Percentiles rank a stretch among this genome's conserved stretches.
Conservation (phyloP, 35 echinoderm and acorn worm species). For the Chiridota heheva region DNA sequence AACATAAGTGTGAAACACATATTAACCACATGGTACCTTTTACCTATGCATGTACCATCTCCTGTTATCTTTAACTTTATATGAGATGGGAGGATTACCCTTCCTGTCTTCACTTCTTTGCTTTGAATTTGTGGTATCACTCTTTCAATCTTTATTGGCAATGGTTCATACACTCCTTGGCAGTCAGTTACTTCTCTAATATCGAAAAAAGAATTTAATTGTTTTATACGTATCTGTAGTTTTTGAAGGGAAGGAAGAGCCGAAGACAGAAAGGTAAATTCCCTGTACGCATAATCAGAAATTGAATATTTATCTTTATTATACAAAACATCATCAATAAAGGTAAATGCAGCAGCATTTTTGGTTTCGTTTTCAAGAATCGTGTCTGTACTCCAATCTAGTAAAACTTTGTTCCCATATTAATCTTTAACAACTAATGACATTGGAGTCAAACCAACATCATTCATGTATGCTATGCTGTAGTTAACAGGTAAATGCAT, state of each 20-base stretch:
- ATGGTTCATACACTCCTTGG: conserved; percentile 12
- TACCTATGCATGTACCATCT: conserved; percentile 24
- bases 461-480: background rate
- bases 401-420: background rate
- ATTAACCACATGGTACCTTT: conserved; percentile 29
- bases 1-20: conserved; percentile 19
- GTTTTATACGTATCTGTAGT: background rate
- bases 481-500: background rate
- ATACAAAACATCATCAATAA: conserved; percentile 23
- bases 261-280: background rate
- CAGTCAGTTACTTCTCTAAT: background rate
- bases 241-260: conserved; percentile 7
- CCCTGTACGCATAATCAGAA: background rate
- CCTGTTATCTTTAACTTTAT: conserved; percentile 24
- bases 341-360: background rate
- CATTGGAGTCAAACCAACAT: conserved; percentile 15
- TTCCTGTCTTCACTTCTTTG: conserved; percentile 4
- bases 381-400: background rate
- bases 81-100: conserved; percentile 5
- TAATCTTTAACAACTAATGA: conserved; percentile 11
- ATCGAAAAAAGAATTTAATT: conserved; percentile 4
- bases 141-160: background rate
- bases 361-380: background rate
- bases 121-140: conserved; percentile 21
- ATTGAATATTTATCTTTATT: conserved; percentile 23